Evolutionary conservation across 2,888 invertebrate species (phyloP).

Genomic region (Zygogramma bicolorata): DNA sequence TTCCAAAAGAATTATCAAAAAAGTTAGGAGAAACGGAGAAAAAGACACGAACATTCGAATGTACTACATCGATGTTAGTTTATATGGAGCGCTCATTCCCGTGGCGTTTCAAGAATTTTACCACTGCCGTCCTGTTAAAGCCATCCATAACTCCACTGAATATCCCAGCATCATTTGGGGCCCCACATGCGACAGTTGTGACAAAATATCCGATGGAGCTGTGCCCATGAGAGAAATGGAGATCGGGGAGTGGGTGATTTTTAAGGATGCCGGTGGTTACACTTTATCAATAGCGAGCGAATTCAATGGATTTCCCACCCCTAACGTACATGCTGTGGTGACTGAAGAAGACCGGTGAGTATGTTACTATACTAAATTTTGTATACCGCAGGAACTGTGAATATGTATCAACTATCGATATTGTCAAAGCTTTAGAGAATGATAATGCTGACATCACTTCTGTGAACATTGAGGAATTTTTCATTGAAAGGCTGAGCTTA

Average conservation of each 20-base stretch:
- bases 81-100: conserved; percentile 10
- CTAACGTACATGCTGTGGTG: conserved; percentile 64
- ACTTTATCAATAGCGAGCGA: conserved; percentile 68
- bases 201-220: conserved; percentile 67
- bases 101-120: conserved; percentile 24
- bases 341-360: conserved; percentile 61
- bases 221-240: conserved; percentile 68
- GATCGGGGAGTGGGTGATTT: conserved; percentile 71
- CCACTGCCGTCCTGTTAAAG: conserved; percentile 33
- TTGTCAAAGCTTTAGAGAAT: too few relatives aligned
- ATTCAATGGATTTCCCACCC: conserved; percentile 72
- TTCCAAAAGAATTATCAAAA: conserved; percentile 53
- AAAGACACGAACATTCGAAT: conserved; percentile 9
- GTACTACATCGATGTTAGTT: conserved; percentile 29
- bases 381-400: too few relatives aligned
- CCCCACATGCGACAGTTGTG: conserved; percentile 73
- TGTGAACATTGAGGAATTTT: too few relatives aligned
- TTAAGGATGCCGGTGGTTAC: conserved; percentile 75
- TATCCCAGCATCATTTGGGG: conserved; percentile 49
- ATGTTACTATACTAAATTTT: too few relatives aligned
- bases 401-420: too few relatives aligned
- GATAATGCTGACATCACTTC: too few relatives aligned
- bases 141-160: neutral
- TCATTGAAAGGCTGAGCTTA: too few relatives aligned
- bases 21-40: conserved; percentile 32